A percentile compares a stretch with the other conserved stretches of the same genome.
Evolutionary conservation across 2,113 vertebrate genomes (phyloP).

Genomic region (Calyptomena viridis): DNA sequence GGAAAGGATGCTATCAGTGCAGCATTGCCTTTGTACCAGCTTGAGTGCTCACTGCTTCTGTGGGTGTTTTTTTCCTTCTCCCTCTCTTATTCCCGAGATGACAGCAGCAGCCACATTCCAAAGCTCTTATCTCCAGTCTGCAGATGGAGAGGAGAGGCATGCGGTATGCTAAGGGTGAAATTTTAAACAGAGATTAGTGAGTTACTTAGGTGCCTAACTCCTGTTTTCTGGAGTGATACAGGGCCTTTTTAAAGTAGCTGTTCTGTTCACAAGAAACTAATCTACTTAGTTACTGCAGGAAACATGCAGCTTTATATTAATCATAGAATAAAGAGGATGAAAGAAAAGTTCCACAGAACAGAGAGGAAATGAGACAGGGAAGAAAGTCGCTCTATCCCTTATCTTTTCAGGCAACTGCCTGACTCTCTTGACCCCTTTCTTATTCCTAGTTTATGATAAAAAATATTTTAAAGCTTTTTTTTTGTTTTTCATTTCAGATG

Average conservation of each 20-base stretch:
- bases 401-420: neutral
- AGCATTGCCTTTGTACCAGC: neutral
- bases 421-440: neutral
- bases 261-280: slow-evolving; percentile 38
- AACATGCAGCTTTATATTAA: slow-evolving; percentile 40
- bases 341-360: neutral
- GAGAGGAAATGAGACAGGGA: neutral
- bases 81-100: neutral
- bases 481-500: neutral
- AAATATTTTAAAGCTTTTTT: neutral
- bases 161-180: neutral
- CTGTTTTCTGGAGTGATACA: slow-evolving; percentile 20
- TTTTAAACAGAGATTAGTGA: slow-evolving; percentile 5
- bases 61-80: neutral
- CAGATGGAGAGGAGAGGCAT: neutral
- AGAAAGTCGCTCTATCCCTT: neutral
- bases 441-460: neutral
- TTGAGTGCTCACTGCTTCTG: neutral
- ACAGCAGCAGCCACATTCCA: slow-evolving; percentile 6
- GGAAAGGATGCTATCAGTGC: neutral
- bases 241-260: slow-evolving; percentile 1
- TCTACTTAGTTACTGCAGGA: slow-evolving; percentile 37
- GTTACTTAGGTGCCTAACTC: slow-evolving; percentile 22
- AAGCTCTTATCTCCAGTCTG: slow-evolving; percentile 36
- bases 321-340: slow-evolving; percentile 6